Conservation (phyloP, 1,140 invertebrate genomes). For the Choristoneura fumiferana region DNA sequence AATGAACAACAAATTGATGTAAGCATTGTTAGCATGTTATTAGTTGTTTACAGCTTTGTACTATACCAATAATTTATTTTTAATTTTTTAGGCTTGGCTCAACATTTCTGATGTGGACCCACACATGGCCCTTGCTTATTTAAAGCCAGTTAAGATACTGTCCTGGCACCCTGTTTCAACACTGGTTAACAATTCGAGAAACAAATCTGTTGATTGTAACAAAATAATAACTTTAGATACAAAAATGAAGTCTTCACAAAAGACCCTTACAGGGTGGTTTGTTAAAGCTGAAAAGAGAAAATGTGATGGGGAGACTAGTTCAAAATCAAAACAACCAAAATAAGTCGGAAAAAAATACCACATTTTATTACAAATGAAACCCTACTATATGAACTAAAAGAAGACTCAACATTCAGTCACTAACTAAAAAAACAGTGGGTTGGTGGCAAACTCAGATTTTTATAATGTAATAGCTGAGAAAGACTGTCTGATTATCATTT, state of each 20-base stretch:
- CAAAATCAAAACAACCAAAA: constrained; percentile 10
- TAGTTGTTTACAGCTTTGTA: too few relatives aligned
- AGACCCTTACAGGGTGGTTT: constrained; percentile 62
- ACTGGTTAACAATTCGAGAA: constrained; percentile 85
- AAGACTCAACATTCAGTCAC: too few relatives aligned
- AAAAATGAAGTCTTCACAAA: constrained; percentile 46
- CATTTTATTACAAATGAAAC: not conserved
- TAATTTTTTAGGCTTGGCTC: constrained; percentile 85
- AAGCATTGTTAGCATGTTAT: constrained; percentile 33
- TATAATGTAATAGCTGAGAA: too few relatives aligned
- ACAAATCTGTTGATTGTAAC: constrained; percentile 85
- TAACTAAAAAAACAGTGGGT: too few relatives aligned
- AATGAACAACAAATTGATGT: constrained; percentile 84
- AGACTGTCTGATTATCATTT: too few relatives aligned
- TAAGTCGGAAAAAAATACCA: not conserved
- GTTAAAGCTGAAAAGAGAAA: constrained; percentile 48
- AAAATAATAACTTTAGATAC: constrained; percentile 70
- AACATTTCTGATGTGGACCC: constrained; percentile 80
- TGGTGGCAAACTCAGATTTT: too few relatives aligned
- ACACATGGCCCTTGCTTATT: constrained; percentile 76
- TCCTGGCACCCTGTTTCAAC: constrained; percentile 85
- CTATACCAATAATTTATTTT: too few relatives aligned
- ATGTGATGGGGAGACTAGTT: constrained; percentile 26
- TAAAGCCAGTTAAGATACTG: constrained; percentile 78
- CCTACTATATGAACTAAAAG: too few relatives aligned